Evolutionary conservation across 1,140 invertebrate species (phyloP).

Genomic region (Portunus trituberculatus): DNA sequence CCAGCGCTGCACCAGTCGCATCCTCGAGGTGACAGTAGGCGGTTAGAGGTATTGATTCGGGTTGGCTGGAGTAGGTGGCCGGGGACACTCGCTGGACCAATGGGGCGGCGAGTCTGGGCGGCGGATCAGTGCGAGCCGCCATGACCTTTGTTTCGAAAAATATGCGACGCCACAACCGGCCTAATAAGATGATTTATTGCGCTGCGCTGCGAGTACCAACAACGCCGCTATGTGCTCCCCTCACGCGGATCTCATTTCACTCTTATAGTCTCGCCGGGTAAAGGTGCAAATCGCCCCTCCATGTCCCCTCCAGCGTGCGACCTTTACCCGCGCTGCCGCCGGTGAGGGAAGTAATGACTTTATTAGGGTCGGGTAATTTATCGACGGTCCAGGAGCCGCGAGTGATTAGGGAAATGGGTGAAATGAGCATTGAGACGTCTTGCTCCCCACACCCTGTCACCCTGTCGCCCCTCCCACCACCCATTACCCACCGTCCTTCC

Average conservation of each 20-base stretch:
- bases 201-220: not conserved
- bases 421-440: conserved; percentile 47
- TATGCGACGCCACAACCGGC: conserved; percentile 42
- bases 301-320: not conserved
- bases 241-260: not conserved
- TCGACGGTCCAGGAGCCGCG: not conserved
- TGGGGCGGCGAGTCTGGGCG: not conserved
- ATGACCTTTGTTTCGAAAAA: conserved; percentile 55
- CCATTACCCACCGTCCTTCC: not conserved
- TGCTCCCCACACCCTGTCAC: not conserved
- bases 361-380: conserved; percentile 58
- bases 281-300: not conserved
- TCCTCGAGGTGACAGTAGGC: not conserved
- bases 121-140: not conserved
- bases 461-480: not conserved
- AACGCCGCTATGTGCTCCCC: conserved; percentile 1
- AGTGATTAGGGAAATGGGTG: conserved; percentile 46
- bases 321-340: not conserved
- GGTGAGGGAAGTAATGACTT: conserved; percentile 42
- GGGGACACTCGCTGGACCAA: conserved; percentile 33
- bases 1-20: not conserved
- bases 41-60: conserved; percentile 32
- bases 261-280: not conserved
- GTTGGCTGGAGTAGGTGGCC: conserved; percentile 1
- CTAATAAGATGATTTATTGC: conserved; percentile 61